Evolutionary conservation across 2,113 vertebrate genomes (phyloP), one percentile per base, ranked within the genome.

Genomic region (Cynopterus brachyotis): DNA sequence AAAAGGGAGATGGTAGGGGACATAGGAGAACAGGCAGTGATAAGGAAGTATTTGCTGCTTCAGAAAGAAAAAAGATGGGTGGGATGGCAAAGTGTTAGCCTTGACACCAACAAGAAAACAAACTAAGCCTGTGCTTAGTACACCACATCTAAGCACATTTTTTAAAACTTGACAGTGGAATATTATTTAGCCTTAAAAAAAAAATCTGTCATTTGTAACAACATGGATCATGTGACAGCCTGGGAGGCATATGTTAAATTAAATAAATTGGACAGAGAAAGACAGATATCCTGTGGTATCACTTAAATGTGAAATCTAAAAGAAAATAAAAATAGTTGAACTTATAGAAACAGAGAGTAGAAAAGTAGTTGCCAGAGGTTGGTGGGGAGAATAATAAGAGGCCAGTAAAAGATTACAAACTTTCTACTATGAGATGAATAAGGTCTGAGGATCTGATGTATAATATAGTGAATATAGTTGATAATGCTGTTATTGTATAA

Each of bases 11-110:
- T 2, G 13, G 1, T 24, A 19, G 81, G 30, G 24, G 30, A 26
- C 15, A 13, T 19, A 3, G 3, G 8, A 19, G 6, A 28, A 2
- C 2, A 32, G 10, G n/a, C 22, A 19, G 37, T 9, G 17, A 55
- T 35, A 12, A 69, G 45, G 24, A 0, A 30, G 22, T 22, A 2
- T 32, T 22, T 84, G 57, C 12, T 81, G 37, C 30, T 80, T 89
- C n/a, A 75, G 22, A 81, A n/a, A 60, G 37, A 17, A 55, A 81
- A 64, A 64, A 50, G 28, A 30, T 15, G 67, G 2, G 0, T 28
- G 22, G 19, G 0, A 1, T 1, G 0, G 15, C 4, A 3, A 1
- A 22, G 1, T n/a, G 9, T 64, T 50, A 73, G 32, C 10, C 12
- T 20, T 11, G n/a, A 66, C 11, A 50, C 22, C 28, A 73, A 11